Conservation (phyloP, 2,888 invertebrate genomes). For the Trissolcus brochymenae region DNA sequence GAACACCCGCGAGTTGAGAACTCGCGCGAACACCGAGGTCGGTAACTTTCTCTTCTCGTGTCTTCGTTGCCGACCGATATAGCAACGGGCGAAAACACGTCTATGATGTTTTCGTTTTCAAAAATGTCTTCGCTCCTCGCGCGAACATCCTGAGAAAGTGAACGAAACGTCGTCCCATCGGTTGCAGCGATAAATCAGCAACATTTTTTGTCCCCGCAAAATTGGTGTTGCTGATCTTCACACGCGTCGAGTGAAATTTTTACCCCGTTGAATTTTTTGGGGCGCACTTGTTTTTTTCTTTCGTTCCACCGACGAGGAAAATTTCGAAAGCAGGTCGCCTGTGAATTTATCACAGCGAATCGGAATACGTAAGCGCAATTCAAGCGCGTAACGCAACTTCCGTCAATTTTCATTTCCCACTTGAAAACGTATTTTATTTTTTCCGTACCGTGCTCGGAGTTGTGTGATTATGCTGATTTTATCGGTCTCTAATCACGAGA, state of each 20-base stretch:
- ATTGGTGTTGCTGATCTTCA: no score
- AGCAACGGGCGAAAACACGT: constrained; percentile 52
- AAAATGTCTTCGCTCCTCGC: constrained; percentile 19
- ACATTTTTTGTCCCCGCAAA: no score
- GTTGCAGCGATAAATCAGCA: no score
- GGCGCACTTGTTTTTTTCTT: constrained; percentile 24
- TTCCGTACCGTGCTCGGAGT: neutral
- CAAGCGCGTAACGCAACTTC: constrained; percentile 57
- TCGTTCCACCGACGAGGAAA: no score
- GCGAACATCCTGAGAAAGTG: constrained; percentile 14
- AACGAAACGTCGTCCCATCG: no score
- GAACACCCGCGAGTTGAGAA: constrained; percentile 61
- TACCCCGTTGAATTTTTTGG: no score
- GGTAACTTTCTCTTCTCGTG: constrained; percentile 71
- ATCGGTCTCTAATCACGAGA: no score
- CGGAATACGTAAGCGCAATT: constrained; percentile 55
- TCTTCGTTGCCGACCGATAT: constrained; percentile 66
- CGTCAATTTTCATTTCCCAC: constrained; percentile 60
- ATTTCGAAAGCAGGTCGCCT: constrained; percentile 48
- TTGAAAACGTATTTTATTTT: constrained; percentile 21
- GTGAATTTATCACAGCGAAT: constrained; percentile 52
- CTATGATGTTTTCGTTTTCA: constrained; percentile 41
- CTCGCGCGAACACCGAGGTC: constrained; percentile 64
- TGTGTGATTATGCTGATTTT: no score
- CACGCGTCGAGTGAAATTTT: no score